Evolutionary conservation across 2,113 vertebrate species (phyloP), one percentile per base, ranked within the genome.

Genomic region (Tringa solitaria): DNA sequence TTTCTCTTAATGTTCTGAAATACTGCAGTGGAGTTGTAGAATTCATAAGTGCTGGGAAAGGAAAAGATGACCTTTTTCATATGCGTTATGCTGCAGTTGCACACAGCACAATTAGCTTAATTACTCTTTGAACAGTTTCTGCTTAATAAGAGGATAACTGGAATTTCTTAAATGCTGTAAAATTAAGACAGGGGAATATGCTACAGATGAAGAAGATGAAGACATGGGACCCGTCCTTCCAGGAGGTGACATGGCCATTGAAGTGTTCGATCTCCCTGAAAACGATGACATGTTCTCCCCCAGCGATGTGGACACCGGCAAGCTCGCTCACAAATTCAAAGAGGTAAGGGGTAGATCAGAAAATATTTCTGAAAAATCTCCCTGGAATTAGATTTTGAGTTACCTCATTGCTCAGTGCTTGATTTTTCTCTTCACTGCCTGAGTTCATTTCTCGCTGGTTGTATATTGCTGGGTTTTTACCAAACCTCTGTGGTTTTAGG

Each of bases 301-400:
- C 5, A 98, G 99, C 4, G 99, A 99, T 83, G 91, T 99, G 95
- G 99, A 99, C n/a, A 99, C 99, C 73, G 98, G 93, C 96, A 99
- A 99, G 97, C 98, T 99, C 70, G 99, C 99, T 97, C 99, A 99
- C 98, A 99, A 99, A 96, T 99, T 99, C 97, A 98, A 99, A 98
- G 99, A 99, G 99, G 99, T 99, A 97, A 98, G 92, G 59, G 37
- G 30, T 2, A 27, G 10, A 45, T 61, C 21, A 37, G 43, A 57
- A 87, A 57, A 69, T 51, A 60, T 6, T 76, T n/a, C 22, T 51
- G 43, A 86, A 83, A 41, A 70, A 61, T 8, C 3, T 80, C 67
- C 41, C 13, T 63, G 46, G 48, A 81, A 69, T 35, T 59, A 78
- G 35, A 41, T 93, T 86, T 89, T 12, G 57, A 14, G 15, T 87